Base-by-base conservation (phyloP, 2,113 vertebrate species). In the Indicator indicator region DNA sequence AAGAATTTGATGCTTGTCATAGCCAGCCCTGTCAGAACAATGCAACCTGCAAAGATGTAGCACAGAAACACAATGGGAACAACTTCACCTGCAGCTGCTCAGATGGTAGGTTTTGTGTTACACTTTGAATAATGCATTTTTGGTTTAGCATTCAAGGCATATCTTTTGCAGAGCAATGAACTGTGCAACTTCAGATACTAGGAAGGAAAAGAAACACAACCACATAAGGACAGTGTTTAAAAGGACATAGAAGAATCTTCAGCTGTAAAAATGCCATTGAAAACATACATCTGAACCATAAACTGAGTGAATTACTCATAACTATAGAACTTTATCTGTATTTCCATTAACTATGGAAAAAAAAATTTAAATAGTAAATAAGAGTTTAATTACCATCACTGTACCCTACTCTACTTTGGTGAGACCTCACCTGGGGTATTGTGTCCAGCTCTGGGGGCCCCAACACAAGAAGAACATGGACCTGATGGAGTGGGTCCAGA, bases 1-100 rank as follows among this genome's bases (percentile, higher is more conserved):
- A 99, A 95, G 99, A 99, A 94, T 99, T 98, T 32, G 98, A 99
- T 7, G 99, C 99, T 59, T 99, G 99, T 96, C 98, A 98, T 78
- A 96, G 88, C 86, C 97, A 97, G 4, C 98, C 98, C 12, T 99
- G 99, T 73, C 98, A 97, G 96, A 99, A 99, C 96, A 98, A 99
- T 0, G 98, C 97, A 54, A 98, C 98, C 88, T 99, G 99, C 88
- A 75, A 95, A 2, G 99, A 99, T 33, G 83, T 98, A 12, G 93
- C 94, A 26, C 98, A 99, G 91, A 98, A 98, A 52, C 98, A 98
- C 0, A 93, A 98, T 6, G 98, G 98, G 76, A 98, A 90, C 89
- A 98, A 99, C 88, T 99, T 99, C 98, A 98, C 98, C 36, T 99
- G 99, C 72, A 89, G 96, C 95, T 99, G 99, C 95, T 97, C 69